These are phyloP conservation scores for Lonchura striata DNA, from an alignment of 2,113 vertebrate genomes.

Conservation along the genomic window DNA sequence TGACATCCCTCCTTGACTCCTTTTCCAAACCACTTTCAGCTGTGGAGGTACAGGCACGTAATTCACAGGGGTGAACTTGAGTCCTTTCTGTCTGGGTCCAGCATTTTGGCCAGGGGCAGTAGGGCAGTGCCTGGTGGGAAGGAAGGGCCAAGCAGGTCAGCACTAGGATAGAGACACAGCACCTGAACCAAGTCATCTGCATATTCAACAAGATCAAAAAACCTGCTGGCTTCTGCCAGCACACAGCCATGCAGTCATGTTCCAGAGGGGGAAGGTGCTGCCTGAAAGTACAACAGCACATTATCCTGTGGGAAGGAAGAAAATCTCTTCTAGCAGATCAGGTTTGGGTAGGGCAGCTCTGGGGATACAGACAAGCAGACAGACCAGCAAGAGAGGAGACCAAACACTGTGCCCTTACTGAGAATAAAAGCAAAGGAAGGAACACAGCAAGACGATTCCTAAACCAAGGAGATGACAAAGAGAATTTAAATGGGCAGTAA, in stretches of 20 bases:
- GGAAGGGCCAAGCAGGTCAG: not conserved
- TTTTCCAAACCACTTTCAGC: not conserved
- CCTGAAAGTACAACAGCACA: not conserved
- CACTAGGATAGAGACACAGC: not conserved
- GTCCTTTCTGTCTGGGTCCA: not conserved
- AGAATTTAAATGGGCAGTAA: not conserved
- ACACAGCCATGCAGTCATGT: not conserved
- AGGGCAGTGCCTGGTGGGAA: not conserved
- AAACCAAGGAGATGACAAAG: not conserved
- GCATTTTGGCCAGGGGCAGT: not conserved
- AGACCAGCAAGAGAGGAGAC: not conserved
- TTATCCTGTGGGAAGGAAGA: not conserved
- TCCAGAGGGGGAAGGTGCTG: not conserved
- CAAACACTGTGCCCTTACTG: not conserved
- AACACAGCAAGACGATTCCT: not conserved
- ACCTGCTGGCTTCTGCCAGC: not conserved
- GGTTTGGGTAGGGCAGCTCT: not conserved
- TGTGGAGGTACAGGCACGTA: not conserved
- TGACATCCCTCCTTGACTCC: not conserved
- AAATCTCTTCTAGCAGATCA: not conserved
- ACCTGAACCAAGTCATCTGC: not conserved
- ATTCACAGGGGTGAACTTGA: not conserved
- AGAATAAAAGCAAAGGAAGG: not conserved
- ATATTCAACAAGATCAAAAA: not conserved
- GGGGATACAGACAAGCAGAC: rapidly evolving